Percentiles rank a stretch among this genome's conserved stretches.
Evolutionary conservation across 30 jellyfish, hydroid and myxozoan genomes (phyloP).

Genomic region (Turritopsis rubra): DNA sequence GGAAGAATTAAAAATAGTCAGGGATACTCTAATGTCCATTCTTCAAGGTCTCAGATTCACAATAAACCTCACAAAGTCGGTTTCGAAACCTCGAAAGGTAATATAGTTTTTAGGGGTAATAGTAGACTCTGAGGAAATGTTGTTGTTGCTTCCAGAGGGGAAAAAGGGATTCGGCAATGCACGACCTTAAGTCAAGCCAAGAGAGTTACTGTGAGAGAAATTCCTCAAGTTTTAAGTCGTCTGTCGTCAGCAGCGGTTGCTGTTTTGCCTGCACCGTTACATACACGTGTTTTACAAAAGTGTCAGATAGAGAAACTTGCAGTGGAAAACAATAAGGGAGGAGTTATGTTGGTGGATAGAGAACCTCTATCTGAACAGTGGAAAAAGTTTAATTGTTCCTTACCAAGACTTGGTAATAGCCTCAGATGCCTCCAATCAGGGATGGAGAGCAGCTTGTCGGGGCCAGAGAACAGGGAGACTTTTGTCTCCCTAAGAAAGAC

Average conservation of each 20-base stretch:
- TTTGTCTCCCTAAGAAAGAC: too few relatives aligned
- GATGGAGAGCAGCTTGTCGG: too few relatives aligned
- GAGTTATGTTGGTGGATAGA: background rate
- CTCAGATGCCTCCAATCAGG: constrained; percentile 3
- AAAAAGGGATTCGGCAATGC: background rate
- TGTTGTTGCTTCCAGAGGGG: background rate
- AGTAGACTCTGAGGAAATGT: background rate
- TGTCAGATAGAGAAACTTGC: background rate
- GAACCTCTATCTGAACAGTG: background rate
- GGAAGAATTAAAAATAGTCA: too few relatives aligned
- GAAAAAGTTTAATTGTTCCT: background rate
- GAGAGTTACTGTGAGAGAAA: background rate
- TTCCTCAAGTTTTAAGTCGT: background rate
- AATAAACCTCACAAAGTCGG: too few relatives aligned
- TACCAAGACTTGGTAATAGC: background rate
- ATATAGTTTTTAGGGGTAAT: too few relatives aligned
- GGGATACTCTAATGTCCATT: too few relatives aligned
- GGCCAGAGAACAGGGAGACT: too few relatives aligned
- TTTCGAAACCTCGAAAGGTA: too few relatives aligned
- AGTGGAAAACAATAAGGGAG: background rate
- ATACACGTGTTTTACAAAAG: background rate
- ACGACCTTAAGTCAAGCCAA: background rate
- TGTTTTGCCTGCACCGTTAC: background rate
- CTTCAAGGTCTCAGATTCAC: too few relatives aligned
- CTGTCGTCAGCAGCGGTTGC: background rate